phyloP scores from a whole-genome alignment of 2,888 invertebrate genomes.

The Baronia brevicornis region DNA sequence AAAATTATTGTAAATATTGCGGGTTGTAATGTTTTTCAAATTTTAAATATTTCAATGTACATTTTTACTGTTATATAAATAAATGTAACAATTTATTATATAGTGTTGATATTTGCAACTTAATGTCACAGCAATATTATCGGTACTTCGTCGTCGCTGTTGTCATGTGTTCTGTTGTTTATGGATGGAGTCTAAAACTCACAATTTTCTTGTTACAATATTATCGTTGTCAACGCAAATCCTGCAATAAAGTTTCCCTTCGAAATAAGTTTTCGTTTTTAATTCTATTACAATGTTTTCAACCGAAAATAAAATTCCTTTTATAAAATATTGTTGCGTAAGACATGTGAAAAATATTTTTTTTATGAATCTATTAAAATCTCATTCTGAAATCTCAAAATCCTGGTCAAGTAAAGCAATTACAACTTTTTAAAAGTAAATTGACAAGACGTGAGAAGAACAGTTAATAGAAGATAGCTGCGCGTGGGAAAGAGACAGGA shows the following conservation, averaged over 20 bases:
- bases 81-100: slow-evolving; percentile 7
- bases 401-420: too few species aligned
- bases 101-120: slow-evolving; percentile 3
- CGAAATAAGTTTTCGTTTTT: slow-evolving; percentile 18
- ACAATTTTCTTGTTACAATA: slow-evolving; percentile 54
- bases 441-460: too few species aligned
- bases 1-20: too few species aligned
- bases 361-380: too few species aligned
- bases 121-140: slow-evolving; percentile 38
- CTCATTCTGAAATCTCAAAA: too few species aligned
- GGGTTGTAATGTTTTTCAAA: too few species aligned
- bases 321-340: not conserved
- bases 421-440: too few species aligned
- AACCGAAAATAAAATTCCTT: not conserved
- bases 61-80: too few species aligned
- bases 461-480: too few species aligned
- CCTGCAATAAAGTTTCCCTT: slow-evolving; percentile 60
- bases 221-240: slow-evolving; percentile 59
- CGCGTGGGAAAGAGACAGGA: too few species aligned
- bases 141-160: slow-evolving; percentile 48
- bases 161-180: slow-evolving; percentile 57
- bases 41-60: too few species aligned
- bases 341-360: too few species aligned
- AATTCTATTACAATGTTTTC: slow-evolving; percentile 3
- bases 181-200: slow-evolving; percentile 54